Evolutionary conservation across 2,888 invertebrate species (phyloP), one percentile per base, ranked within the genome.

Genomic region (Lordiphosa andalusiaca): DNA sequence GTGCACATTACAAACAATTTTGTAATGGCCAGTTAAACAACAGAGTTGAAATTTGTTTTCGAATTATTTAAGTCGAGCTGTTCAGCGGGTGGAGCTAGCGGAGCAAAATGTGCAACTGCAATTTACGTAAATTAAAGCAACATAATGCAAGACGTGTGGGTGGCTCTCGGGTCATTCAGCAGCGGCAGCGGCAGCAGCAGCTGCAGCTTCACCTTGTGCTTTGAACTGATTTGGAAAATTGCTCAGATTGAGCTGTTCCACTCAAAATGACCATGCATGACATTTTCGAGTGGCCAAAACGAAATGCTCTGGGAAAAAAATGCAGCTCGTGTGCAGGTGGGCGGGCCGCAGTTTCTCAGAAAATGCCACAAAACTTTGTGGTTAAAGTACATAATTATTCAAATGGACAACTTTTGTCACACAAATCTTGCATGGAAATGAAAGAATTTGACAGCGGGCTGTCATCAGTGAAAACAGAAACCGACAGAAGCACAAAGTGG

Each of bases 61-160:
- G 81, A 74, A 77, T 77, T 77, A 77, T 77, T 81, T 70, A 77
- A 77, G 81, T 77, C 77, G 81, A 77, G 81, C 77, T 80, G 57
- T 63, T 9, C 6, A 9, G 12, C 6, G 9, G 30, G 23, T 23
- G 35, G 50, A 40, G 35, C 9, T 35, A 36, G 37, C 21, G 47
- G 9, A 21, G 25, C 19, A 23, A 49, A 42, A 40, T 54, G 69
- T 59, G 58, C 78, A 47, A 63, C 46, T 59, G 66, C 77, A 77
- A 77, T 81, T 81, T 77, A 81, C 47, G 67, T 70, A 77, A 74
- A 81, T 81, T 81, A 77, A 77, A 74, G 69, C 53, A 81, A 81
- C 77, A 77, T 77, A 77, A 77, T 77, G 70, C 72, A 74, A 67
- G 77, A 77, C 81, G 77, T 77, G 77, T 77, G 77, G 77, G 81